phyloP scores from a whole-genome alignment of 2,113 vertebrate species.

The Oncorhynchus nerka region DNA sequence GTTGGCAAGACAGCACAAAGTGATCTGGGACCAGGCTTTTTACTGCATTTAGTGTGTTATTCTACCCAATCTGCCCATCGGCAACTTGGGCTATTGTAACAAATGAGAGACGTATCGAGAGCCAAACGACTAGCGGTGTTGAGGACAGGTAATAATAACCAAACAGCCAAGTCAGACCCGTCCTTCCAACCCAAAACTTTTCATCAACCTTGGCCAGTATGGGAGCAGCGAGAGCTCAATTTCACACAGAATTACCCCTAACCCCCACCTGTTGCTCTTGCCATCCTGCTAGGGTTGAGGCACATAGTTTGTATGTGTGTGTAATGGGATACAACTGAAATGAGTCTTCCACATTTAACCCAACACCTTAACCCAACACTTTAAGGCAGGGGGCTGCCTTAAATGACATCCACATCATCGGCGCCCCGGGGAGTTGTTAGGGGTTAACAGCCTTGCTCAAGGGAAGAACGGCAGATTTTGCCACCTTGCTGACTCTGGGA shows the following conservation, averaged over 20 bases:
- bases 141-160: neutral
- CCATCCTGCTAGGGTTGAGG: neutral
- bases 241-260: conserved; percentile 24
- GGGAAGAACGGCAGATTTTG: too few species aligned
- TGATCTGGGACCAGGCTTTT: neutral
- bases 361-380: too few species aligned
- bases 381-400: too few species aligned
- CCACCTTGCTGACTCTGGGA: too few species aligned
- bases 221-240: conserved; percentile 1
- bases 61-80: neutral
- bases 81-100: neutral
- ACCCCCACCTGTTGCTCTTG: neutral
- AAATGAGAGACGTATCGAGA: neutral
- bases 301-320: neutral
- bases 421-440: too few species aligned
- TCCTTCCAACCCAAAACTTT: neutral
- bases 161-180: neutral
- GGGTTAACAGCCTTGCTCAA: too few species aligned
- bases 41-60: neutral
- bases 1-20: too few species aligned
- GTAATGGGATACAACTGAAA: neutral
- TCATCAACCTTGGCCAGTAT: neutral
- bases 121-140: neutral
- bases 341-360: too few species aligned
- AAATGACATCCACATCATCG: too few species aligned